Evolutionary conservation across 35 echinoderm and acorn worm genomes (phyloP), one percentile per base, ranked within the genome.

Genomic region (Heliocidaris erythrogramma): DNA sequence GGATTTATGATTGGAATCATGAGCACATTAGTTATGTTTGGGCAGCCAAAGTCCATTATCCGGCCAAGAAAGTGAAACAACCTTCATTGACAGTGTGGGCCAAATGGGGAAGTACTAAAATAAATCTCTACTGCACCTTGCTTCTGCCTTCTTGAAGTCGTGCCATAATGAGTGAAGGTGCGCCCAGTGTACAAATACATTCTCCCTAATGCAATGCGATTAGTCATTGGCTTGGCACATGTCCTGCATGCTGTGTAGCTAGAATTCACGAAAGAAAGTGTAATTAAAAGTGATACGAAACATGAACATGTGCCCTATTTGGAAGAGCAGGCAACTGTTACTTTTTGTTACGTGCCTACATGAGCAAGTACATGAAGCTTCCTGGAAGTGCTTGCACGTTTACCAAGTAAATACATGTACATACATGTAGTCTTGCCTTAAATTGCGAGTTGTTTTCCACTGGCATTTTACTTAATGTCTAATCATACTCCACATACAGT

Each of bases 81-180:
- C 35, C 35, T 42, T 42, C 35, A 42, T 42, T 42, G 35, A 42
- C 35, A 78, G 65, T 8, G 18, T 78, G 21, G 18, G 65, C 65
- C 65, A 29, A 78, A 78, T 78, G 65, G 65, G 65, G 65, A 78
- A 78, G 65, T 78, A 78, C 65, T 78, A 78, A 78, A 78, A 78
- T 78, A 78, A 78, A 78, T 78, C 18, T 78, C 27, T 21, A n/a
- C 3, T 42, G 65, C 8, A 27, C 18, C 5, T 27, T 78, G 65
- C 27, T n/a, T n/a, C 65, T 78, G 65, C 65, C 21, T 7, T 78
- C 65, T 78, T 78, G 65, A 78, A 78, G 65, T 78, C 65, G n/a
- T 78, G 65, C 65, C 65, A 78, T 7, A 78, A 18, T 78, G 21
- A 5, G 17, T 21, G 65, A 78, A 78, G 65, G 65, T 78, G 65